These are phyloP conservation scores for Ifrita kowaldi DNA, from an alignment of 2,113 vertebrate species.

Conservation along the genomic window DNA sequence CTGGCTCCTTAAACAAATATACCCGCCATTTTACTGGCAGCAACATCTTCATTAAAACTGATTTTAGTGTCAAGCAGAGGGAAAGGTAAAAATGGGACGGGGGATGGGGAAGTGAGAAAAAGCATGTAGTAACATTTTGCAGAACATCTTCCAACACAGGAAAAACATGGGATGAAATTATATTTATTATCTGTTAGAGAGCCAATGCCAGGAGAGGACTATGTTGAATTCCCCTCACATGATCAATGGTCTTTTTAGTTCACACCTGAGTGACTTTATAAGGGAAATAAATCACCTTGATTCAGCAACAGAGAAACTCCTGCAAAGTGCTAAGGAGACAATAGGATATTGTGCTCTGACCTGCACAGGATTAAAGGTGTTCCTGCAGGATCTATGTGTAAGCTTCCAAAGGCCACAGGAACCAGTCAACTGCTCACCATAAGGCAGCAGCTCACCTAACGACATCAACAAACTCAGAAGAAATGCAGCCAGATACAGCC, in stretches of 20 bases:
- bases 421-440: neutral
- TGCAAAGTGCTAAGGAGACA: neutral
- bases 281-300: neutral
- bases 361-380: neutral
- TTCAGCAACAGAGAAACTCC: neutral
- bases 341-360: neutral
- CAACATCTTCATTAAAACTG: neutral
- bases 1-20: neutral
- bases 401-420: neutral
- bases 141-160: neutral
- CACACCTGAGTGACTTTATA: neutral
- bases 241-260: neutral
- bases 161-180: neutral
- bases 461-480: neutral
- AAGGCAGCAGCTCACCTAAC: neutral
- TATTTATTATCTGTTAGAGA: neutral
- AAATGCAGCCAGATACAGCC: neutral
- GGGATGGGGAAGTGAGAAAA: neutral
- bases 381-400: neutral
- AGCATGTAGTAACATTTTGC: neutral
- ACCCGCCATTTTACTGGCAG: neutral
- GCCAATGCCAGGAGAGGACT: neutral
- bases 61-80: neutral
- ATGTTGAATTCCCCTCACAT: neutral
- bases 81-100: neutral